Base-by-base conservation (phyloP, 2,888 invertebrate species). In the Lutraria lutraria region DNA sequence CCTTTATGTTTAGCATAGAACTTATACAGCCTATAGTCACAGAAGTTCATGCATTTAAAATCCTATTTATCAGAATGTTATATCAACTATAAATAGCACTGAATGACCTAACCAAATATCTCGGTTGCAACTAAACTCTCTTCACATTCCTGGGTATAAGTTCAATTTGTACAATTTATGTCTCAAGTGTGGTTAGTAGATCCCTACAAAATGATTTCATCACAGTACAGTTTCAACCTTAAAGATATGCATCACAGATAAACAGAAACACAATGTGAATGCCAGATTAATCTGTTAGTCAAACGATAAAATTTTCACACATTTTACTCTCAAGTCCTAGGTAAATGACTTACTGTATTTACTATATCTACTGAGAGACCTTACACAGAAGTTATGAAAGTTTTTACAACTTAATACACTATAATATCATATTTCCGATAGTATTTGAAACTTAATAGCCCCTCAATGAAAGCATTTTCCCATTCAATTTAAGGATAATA, bases 351-450 rank as follows among this genome's bases (percentile, higher is more conserved):
- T 25, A 31, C 10, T 76, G 31, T 31, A 72, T 72, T 12, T 34
- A 76, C 76, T 68, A 68, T 25, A 8, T 25, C 1, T 56, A 31
- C 34, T 16, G 16, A 16, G 21, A 56, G 76, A 19, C 34, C 31
- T 31, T 31, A 76, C 31, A 0, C 31, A 25, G 19, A 76, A 34
- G 16, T 76, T 19, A 15, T 25, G 6, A 34, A 34, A 3, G 34
- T 34, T 76, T 85, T 60, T 85, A 80, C 80, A n/a, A 79, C 80
- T 85, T 85, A 85, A 85, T 85, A 79, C 34, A 56, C 25, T 25
- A 68, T 53, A 19, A 31, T 72, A 80, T 85, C 85, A 80, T 80
- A 80, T 85, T 85, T 85, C 85, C 85, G 21, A 85, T 80, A 85
- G 31, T 56, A 80, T 34, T 34, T 76, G 29, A 76, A 76, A 31